Conservation (phyloP, 2,113 vertebrate genomes). For the Anhinga anhinga region DNA sequence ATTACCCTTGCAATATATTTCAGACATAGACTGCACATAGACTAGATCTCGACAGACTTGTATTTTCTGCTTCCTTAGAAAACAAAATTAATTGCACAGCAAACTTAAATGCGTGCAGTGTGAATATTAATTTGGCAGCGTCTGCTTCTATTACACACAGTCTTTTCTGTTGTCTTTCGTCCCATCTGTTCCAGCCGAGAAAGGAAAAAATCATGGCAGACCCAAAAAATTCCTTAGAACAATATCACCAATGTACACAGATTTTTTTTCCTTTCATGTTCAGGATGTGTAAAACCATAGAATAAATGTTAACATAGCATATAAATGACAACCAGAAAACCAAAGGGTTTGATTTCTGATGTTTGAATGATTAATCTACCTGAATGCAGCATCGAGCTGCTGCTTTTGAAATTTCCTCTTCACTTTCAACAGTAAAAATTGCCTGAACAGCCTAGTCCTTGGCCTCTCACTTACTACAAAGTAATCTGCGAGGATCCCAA, state of each 20-base stretch:
- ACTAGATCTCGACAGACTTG: neutral
- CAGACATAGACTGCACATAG: neutral
- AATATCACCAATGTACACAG: neutral
- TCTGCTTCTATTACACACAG: neutral
- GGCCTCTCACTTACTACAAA: neutral
- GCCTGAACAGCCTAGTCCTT: neutral
- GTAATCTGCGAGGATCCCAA: neutral
- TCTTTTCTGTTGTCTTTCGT: neutral
- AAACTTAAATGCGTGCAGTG: neutral
- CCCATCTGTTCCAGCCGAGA: constrained; percentile 31
- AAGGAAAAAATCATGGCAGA: constrained; percentile 24
- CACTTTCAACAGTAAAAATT: neutral
- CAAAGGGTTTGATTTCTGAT: neutral
- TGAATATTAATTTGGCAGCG: constrained; percentile 4
- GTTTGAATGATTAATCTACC: neutral
- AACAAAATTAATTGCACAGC: neutral
- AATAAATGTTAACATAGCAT: neutral
- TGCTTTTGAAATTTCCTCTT: neutral
- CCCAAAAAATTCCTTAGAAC: neutral
- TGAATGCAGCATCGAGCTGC: neutral
- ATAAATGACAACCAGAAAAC: neutral
- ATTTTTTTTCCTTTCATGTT: neutral
- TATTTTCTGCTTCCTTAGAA: neutral
- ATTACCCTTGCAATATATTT: neutral
- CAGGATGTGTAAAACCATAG: neutral